Evolutionary conservation across 2,888 invertebrate genomes (phyloP), one percentile per base, ranked within the genome.

Genomic region (Drosophila subsilvestris): DNA sequence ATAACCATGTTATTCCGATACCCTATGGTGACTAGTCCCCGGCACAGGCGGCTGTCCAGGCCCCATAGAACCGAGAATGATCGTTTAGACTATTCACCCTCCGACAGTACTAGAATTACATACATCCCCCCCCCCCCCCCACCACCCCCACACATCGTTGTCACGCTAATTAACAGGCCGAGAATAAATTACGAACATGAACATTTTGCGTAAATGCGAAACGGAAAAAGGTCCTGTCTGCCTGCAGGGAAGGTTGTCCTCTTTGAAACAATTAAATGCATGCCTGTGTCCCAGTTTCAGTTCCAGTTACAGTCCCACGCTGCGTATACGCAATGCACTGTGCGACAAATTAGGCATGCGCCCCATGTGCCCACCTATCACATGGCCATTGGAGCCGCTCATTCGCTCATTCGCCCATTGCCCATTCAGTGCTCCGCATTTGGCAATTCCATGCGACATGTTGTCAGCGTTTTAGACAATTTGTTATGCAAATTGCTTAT

Each of bases 401-500:
- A 51, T 27, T 68, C 49, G 20, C 3, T 32, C 49, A 61, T 2
- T 20, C 3, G 20, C 20, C 20, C 20, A 20, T 1, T 47, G n/a
- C 22, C 55, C 54, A 59, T 49, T 60, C 55, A 55, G 59, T 45
- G 45, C 54, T 44, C 32, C 51, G 18, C 65, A 63, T 54, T 55
- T 32, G 32, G 66, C 54, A 48, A 37, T 55, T 50, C 45, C 22
- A 51, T 56, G 63, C 71, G 73, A 77, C 78, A 76, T 76, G 76
- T 75, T 84, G 86, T 81, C 77, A 77, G 68, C 79, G 82, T 86
- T 83, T 78, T 82, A 72, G 75, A 75, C 75, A 86, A 89, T 89
- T 89, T 88, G 88, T 89, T 88, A 89, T 89, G 88, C 87, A 89
- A 89, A 89, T 89, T 88, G 82, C 79, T 85, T 88, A 88, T 89